A percentile compares a stretch with the other conserved stretches of the same genome.
Evolutionary conservation across 2,797 vertebrate species (phyloP).

Genomic region (Sciaenops ocellatus): DNA sequence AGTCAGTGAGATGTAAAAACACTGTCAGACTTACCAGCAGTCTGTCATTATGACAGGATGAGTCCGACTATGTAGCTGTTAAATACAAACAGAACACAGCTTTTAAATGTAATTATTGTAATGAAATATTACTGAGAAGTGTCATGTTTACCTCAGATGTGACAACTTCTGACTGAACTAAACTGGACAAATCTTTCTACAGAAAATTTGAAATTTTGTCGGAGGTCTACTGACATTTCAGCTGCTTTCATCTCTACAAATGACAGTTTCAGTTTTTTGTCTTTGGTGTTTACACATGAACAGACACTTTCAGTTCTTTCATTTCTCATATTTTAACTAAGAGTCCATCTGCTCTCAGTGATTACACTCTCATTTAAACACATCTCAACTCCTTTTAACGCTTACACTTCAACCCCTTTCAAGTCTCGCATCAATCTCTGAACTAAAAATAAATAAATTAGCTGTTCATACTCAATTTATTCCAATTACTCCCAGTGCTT

Average conservation of each 20-base stretch:
- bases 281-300: not conserved
- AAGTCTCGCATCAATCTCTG: not conserved
- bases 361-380: not conserved
- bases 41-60: not conserved
- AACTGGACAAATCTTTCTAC: no score
- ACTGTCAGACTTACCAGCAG: constrained; percentile 6
- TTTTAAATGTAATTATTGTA: not conserved
- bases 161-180: not conserved
- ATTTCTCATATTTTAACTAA: not conserved
- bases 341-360: no score
- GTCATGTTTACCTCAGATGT: not conserved
- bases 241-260: not conserved
- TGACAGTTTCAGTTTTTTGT: not conserved
- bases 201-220: not conserved
- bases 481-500: not conserved
- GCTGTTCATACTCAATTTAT: no score
- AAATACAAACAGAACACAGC: not conserved
- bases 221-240: not conserved
- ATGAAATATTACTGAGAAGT: not conserved
- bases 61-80: constrained; percentile 2
- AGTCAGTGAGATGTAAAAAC: constrained; percentile 29
- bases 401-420: not conserved
- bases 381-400: not conserved
- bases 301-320: not conserved
- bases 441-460: not conserved